Evolutionary conservation across 2,888 invertebrate genomes (phyloP), one percentile per base, ranked within the genome.

Genomic region (Mimachlamys varia): DNA sequence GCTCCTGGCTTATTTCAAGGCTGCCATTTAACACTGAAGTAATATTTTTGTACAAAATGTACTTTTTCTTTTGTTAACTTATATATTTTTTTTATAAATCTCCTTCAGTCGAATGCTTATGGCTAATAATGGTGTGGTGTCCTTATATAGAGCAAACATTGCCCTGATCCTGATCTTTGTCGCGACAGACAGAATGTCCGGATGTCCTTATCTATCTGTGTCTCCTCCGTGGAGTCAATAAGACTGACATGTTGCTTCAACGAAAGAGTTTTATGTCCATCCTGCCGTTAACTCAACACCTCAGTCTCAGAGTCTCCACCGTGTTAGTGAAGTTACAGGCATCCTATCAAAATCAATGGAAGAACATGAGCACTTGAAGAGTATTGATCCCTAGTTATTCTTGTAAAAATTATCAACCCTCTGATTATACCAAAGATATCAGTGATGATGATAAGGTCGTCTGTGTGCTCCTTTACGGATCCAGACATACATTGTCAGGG

Each of bases 361-460:
- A 27, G 19, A 76, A 22, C 19, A 62, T n/a, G 13, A 76, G 22
- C 76, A 76, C 76, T 33, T 76, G 76, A 13, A 13, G 76, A 76
- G 33, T 76, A 76, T 76, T 76, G 76, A 76, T 76, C 33, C 7
- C 76, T 76, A 15, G 76, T 76, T 58, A 10, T 58, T 58, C n/a
- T n/a, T 3, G 22, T 58, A 58, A 10, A 58, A 58, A 58, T 58
- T 58, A 58, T 58, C 58, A 19, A 58, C 58, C 58, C 58, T 58
- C 58, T 76, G 76, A 76, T 76, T 76, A 58, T 76, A 76, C 76
- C 76, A 76, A 76, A 76, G 76, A 76, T 76, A 33, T 33, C 33
- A 15, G 76, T 33, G 76, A 76, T 76, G 33, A 76, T 58, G 22
- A 53, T 53, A 10, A 58, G 58, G 58, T 58, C n/a, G 22, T 58